Conservation (phyloP, 2,888 invertebrate species). For the Drosophila sordidula region DNA sequence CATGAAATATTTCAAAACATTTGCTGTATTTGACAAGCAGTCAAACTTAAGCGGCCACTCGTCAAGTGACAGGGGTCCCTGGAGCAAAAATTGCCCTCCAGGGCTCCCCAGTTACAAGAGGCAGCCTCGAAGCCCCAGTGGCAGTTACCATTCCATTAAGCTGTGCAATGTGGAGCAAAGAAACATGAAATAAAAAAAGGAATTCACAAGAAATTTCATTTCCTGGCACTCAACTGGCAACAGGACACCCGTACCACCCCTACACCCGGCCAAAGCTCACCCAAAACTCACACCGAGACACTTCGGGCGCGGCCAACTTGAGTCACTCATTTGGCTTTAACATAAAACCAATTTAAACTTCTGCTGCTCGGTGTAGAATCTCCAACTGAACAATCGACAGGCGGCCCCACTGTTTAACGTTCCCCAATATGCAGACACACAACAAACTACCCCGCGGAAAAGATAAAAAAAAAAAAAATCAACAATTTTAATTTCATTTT, state of each 20-base stretch:
- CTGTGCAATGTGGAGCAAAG: conserved; percentile 37
- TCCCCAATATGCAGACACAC: conserved; percentile 69
- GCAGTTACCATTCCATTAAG: conserved; percentile 61
- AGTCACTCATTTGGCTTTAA: conserved; percentile 79
- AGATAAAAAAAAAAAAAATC: conserved; percentile 29
- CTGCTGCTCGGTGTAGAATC: conserved; percentile 38
- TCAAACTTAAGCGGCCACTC: conserved; percentile 77
- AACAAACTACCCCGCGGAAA: conserved; percentile 57
- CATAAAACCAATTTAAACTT: conserved; percentile 81
- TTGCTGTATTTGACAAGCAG: conserved; percentile 79
- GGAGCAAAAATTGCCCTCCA: conserved; percentile 32
- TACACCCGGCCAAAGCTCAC: conserved; percentile 3
- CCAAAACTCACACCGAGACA: conserved; percentile 32
- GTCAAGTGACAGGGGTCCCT: conserved; percentile 65
- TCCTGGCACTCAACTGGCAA: conserved; percentile 71
- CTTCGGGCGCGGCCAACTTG: conserved; percentile 36
- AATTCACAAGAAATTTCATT: conserved; percentile 77
- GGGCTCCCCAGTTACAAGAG: conserved; percentile 22
- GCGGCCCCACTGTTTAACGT: conserved; percentile 57
- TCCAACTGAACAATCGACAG: conserved; percentile 51
- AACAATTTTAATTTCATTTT: conserved; percentile 77
- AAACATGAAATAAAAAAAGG: conserved; percentile 61
- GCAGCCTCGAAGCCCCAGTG: conserved; percentile 23
- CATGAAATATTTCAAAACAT: conserved; percentile 77
- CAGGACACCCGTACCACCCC: conserved; percentile 20